Evolutionary conservation across 1,140 invertebrate genomes (phyloP).

Genomic region (Rhynchophorus ferrugineus): DNA sequence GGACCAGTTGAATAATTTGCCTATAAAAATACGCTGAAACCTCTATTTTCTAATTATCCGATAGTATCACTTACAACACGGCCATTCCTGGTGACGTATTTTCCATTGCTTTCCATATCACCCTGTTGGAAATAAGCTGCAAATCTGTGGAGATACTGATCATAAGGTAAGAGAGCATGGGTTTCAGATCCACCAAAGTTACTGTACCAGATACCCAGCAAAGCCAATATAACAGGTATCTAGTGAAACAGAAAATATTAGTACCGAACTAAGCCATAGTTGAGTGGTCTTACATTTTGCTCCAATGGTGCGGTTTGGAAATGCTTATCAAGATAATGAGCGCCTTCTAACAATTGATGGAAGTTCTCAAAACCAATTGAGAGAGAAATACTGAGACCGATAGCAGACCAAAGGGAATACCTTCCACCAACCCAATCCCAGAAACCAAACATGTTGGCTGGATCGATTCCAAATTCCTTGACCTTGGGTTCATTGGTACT

Average conservation of each 20-base stretch:
- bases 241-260: constrained; percentile 42
- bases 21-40: constrained; percentile 29
- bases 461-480: constrained; percentile 93
- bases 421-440: constrained; percentile 99
- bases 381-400: constrained; percentile 92
- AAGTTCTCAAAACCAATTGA: constrained; percentile 96
- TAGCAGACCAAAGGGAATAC: constrained; percentile 97
- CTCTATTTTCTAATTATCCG: not conserved
- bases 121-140: constrained; percentile 99
- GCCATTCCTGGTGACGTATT: constrained; percentile 80
- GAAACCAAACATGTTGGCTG: constrained; percentile 98
- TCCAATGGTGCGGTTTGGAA: constrained; percentile 83
- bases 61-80: constrained; percentile 49
- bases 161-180: constrained; percentile 93
- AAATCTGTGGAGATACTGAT: constrained; percentile 97
- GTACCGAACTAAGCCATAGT: not conserved
- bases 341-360: constrained; percentile 83
- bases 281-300: constrained; percentile 69
- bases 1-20: constrained; percentile 54
- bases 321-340: constrained; percentile 91
- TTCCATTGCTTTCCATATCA: constrained; percentile 99
- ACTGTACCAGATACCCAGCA: constrained; percentile 93
- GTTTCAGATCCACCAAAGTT: constrained; percentile 96
- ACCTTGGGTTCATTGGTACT: constrained; percentile 93
- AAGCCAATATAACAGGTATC: constrained; percentile 88